phyloP scores from a whole-genome alignment of 2,888 invertebrate genomes.

The Sabellastarte sp. region DNA sequence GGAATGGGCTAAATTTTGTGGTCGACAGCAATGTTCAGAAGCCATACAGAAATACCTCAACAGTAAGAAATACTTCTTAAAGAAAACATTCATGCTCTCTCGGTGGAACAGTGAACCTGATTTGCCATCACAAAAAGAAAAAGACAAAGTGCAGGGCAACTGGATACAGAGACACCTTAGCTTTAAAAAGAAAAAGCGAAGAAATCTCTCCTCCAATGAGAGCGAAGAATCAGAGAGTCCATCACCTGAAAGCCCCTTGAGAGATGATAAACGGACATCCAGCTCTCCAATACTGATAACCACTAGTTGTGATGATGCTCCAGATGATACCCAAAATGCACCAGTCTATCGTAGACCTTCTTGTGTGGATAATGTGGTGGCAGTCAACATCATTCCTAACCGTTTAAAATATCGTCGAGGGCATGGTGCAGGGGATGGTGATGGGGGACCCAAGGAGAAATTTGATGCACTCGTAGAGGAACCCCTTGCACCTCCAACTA shows the following conservation, averaged over 20 bases:
- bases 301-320: not conserved
- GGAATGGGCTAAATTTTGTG: slow-evolving; percentile 76
- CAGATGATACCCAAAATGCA: slow-evolving; percentile 1
- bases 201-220: slow-evolving; percentile 4
- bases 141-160: slow-evolving; percentile 13
- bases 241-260: not conserved
- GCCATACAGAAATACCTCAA: slow-evolving; percentile 68
- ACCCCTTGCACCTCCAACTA: slow-evolving; percentile 11
- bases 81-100: slow-evolving; percentile 36
- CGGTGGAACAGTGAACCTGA: slow-evolving; percentile 67
- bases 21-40: slow-evolving; percentile 71
- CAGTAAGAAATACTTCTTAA: slow-evolving; percentile 47
- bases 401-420: too few species aligned
- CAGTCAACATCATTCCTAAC: not conserved
- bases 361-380: slow-evolving; percentile 27
- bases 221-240: not conserved
- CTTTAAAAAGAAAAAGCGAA: slow-evolving; percentile 22
- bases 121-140: slow-evolving; percentile 21
- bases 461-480: slow-evolving; percentile 11
- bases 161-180: slow-evolving; percentile 32
- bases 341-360: slow-evolving; percentile 37
- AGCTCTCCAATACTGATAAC: slow-evolving; percentile 12
- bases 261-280: slow-evolving; percentile 11
- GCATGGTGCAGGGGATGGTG: not conserved
- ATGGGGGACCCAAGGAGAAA: slow-evolving; percentile 3